Evolutionary conservation across 2,888 invertebrate species (phyloP).

Genomic region (Hermodice carunculata): DNA sequence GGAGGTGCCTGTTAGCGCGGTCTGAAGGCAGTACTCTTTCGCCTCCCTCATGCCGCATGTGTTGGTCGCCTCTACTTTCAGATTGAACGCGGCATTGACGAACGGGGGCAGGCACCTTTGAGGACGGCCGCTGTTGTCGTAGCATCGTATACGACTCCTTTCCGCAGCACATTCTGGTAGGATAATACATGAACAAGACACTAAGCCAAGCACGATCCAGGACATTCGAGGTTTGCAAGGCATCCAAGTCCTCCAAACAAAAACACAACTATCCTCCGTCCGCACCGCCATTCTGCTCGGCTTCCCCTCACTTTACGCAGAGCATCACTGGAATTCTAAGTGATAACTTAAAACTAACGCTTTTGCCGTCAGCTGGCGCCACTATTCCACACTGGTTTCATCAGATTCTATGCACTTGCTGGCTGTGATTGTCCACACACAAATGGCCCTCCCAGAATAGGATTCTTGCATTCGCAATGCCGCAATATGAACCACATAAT

Average conservation of each 20-base stretch:
- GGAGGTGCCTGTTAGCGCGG: conserved; percentile 77
- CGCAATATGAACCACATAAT: too few species aligned
- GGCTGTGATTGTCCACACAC: too few species aligned
- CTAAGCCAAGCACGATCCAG: conserved; percentile 11
- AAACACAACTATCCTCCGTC: conserved; percentile 9
- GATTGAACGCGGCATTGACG: conserved; percentile 94
- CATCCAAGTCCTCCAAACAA: conserved; percentile 30
- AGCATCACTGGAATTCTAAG: too few species aligned
- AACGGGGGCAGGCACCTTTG: conserved; percentile 96
- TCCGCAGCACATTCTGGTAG: conserved; percentile 18
- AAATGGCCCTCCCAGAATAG: too few species aligned
- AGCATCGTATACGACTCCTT: conserved; percentile 52
- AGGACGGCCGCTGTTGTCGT: conserved; percentile 63
- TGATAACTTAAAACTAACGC: too few species aligned
- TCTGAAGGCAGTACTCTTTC: conserved; percentile 88
- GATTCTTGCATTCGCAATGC: too few species aligned
- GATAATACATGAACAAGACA: neutral
- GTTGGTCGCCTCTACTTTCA: conserved; percentile 92
- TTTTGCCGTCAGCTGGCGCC: too few species aligned
- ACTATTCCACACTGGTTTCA: too few species aligned
- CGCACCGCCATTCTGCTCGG: neutral
- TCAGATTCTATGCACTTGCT: too few species aligned
- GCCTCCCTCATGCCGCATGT: conserved; percentile 86
- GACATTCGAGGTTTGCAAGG: conserved; percentile 24
- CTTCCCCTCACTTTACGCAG: neutral